Base-by-base conservation (phyloP, 2,888 invertebrate species). In the Eilema sororculum region DNA sequence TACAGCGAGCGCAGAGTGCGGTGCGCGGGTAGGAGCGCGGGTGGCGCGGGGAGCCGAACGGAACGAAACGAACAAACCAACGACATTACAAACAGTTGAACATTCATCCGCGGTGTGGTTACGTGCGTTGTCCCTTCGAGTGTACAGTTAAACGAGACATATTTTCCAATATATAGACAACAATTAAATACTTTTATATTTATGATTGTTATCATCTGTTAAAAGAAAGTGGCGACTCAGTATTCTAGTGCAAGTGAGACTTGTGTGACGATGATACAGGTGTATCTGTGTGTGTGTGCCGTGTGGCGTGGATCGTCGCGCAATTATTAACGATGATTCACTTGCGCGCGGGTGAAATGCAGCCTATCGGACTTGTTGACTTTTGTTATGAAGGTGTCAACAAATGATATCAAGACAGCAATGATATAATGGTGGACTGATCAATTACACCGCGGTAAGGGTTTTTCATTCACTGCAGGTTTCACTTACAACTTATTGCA, bases 271-370 rank as follows among this genome's bases (percentile, higher is more conserved):
- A 88, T 90, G 92, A 86, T 87, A 90, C 90, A 93, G 91, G 93
- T 93, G 92, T 91, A 83, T 83, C 81, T 90, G 87, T 89, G 90
- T 89, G 80, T 88, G 91, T 90, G 91, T 91, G 91, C 79, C 88
- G 90, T 88, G 91, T 93, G 91, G 93, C 91, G 92, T 93, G 92
- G 92, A 93, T 91, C 92, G 93, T 93, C 94, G 94, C 94, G 92
- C 94, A 94, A 93, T 94, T 94, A 93, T 92, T 95, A 94, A 94
- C 94, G 94, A 94, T 95, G 95, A 95, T 93, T 95, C 95, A 95
- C 91, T 94, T 94, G 93, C 89, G 94, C 91, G 91, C 94, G 92
- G 93, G 94, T 94, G 94, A 95, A 95, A 94, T 94, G 95, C 95
- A 93, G 90, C 93, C 92, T 92, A 92, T 92, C 90, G 92, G 91